Evolutionary conservation across 2,113 vertebrate species (phyloP).

Genomic region (Crypturellus undulatus): DNA sequence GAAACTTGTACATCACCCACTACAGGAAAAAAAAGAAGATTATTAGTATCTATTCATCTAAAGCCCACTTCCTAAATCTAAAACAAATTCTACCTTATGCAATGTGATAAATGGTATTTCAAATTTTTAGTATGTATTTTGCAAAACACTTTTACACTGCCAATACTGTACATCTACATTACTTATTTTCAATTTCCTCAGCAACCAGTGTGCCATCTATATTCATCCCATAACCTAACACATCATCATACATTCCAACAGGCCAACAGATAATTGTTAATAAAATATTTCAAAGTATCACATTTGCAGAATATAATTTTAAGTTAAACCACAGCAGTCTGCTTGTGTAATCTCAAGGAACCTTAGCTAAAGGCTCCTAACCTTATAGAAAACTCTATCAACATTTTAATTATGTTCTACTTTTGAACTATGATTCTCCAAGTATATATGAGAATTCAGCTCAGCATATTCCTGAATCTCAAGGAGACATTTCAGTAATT

Average conservation of each 20-base stretch:
- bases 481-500: neutral
- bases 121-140: neutral
- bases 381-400: neutral
- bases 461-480: neutral
- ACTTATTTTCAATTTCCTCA: neutral
- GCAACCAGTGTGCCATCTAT: neutral
- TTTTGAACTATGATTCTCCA: neutral
- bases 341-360: neutral
- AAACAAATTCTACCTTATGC: neutral
- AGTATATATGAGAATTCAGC: neutral
- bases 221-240: neutral
- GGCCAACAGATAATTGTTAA: neutral
- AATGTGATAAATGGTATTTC: neutral
- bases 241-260: neutral
- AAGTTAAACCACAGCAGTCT: neutral
- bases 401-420: neutral
- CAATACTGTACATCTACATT: neutral
- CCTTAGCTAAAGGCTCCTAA: neutral
- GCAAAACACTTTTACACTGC: neutral
- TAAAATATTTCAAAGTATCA: neutral
- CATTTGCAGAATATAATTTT: neutral
- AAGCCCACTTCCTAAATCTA: neutral
- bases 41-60: neutral
- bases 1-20: slow-evolving; percentile 97
- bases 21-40: slow-evolving; percentile 66